Conservation (phyloP, 2,888 invertebrate genomes). For the Ectemnius continuus region DNA sequence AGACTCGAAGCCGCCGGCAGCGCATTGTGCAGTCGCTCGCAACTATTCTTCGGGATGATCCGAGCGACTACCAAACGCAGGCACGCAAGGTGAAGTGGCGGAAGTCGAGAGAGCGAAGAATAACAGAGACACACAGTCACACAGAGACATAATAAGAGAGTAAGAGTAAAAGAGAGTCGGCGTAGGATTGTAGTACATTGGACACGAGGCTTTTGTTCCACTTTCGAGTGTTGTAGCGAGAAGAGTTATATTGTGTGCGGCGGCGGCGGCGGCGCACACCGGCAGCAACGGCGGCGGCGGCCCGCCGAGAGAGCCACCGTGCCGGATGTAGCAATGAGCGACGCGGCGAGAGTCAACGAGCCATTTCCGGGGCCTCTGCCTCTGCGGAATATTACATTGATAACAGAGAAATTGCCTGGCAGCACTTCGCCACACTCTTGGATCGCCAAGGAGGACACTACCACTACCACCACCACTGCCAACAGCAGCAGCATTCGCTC, state of each 20-base stretch:
- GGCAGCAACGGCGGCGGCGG: too few relatives aligned
- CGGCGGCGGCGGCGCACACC: too few relatives aligned
- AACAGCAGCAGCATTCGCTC: too few relatives aligned
- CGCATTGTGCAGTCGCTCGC: not conserved
- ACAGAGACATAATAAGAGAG: not conserved
- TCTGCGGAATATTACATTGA: slow-evolving; percentile 72
- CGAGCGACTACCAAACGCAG: too few relatives aligned
- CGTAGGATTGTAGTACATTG: not conserved
- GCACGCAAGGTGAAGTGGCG: too few relatives aligned
- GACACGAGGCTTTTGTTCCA: slow-evolving; percentile 64
- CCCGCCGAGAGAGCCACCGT: slow-evolving; percentile 59
- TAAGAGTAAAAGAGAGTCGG: not conserved
- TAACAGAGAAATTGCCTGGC: slow-evolving; percentile 70
- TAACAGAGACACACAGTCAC: too few relatives aligned
- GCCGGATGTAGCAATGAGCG: slow-evolving; percentile 77
- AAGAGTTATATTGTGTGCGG: slow-evolving; percentile 68
- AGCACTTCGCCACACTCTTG: slow-evolving; percentile 46
- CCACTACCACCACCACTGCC: too few relatives aligned
- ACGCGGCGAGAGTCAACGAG: slow-evolving; percentile 75
- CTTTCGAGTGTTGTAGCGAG: slow-evolving; percentile 64
- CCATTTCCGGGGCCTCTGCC: slow-evolving; percentile 73
- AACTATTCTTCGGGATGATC: too few relatives aligned
- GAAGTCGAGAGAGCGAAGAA: slow-evolving; percentile 4
- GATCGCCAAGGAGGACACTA: too few relatives aligned
- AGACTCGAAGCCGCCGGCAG: not conserved